Evolutionary conservation across 1,140 invertebrate genomes (phyloP).

Genomic region (Heliothis virescens): DNA sequence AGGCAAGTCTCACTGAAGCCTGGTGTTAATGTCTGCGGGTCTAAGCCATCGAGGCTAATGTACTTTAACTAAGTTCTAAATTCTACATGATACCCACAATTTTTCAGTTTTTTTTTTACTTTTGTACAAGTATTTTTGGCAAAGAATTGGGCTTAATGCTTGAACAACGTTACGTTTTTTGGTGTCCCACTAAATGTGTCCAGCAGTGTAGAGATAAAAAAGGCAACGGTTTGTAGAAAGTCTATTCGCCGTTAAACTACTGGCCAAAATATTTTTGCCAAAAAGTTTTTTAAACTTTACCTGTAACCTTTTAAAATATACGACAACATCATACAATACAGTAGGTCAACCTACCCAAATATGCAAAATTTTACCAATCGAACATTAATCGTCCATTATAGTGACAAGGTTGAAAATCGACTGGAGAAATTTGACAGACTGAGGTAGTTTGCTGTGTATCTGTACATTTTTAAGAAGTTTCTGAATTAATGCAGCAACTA

Average conservation of each 20-base stretch:
- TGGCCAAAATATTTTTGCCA: constrained; percentile 22
- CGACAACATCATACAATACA: background rate
- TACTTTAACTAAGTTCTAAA: constrained; percentile 11
- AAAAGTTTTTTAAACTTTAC: constrained; percentile 14
- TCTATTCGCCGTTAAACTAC: constrained; percentile 22
- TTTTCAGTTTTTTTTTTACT: constrained; percentile 2
- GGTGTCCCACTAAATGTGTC: constrained; percentile 35
- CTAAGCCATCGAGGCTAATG: constrained; percentile 32
- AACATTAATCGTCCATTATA: too few species aligned
- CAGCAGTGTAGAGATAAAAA: constrained; percentile 37
- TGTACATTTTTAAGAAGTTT: too few species aligned
- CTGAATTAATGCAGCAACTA: too few species aligned
- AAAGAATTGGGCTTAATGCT: constrained; percentile 3
- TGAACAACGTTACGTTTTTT: constrained; percentile 10
- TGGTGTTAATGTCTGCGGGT: constrained; percentile 27
- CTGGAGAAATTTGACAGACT: background rate
- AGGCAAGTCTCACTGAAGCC: constrained; percentile 20
- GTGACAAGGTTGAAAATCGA: too few species aligned
- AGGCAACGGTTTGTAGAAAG: constrained; percentile 41
- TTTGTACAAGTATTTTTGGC: constrained; percentile 19
- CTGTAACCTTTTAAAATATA: too few species aligned
- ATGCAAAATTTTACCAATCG: too few species aligned
- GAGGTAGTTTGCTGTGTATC: too few species aligned
- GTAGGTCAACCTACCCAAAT: too few species aligned
- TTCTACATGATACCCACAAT: constrained; percentile 18